Evolutionary conservation across 2,113 vertebrate species (phyloP).

Genomic region (Podarcis raffonei): DNA sequence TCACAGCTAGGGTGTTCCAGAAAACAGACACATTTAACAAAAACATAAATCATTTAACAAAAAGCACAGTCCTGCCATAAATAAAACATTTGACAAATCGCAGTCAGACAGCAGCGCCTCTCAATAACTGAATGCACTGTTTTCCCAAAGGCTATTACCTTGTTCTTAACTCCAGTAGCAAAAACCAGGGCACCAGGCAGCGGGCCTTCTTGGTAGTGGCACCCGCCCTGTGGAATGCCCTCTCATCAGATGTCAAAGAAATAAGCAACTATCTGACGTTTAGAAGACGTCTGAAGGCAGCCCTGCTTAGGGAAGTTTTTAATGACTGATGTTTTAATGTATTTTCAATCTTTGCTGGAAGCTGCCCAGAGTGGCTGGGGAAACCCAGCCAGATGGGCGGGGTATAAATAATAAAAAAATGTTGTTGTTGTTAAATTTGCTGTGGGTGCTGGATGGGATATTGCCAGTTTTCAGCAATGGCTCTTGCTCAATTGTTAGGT

Average conservation of each 20-base stretch:
- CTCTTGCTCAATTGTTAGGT: background rate
- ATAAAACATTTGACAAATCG: background rate
- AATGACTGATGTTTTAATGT: too few relatives aligned
- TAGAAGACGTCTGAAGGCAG: too few relatives aligned
- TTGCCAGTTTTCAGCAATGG: background rate
- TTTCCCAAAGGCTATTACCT: background rate
- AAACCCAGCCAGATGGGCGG: too few relatives aligned
- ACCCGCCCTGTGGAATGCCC: too few relatives aligned
- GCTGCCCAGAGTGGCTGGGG: too few relatives aligned
- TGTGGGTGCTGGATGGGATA: background rate
- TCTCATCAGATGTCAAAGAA: too few relatives aligned
- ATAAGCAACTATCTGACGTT: too few relatives aligned
- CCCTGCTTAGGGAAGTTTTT: too few relatives aligned
- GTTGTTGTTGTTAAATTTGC: background rate
- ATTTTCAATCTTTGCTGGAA: too few relatives aligned
- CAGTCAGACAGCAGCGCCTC: background rate
- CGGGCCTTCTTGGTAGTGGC: too few relatives aligned
- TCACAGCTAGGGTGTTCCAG: slow-evolving; percentile 12
- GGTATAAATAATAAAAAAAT: too few relatives aligned
- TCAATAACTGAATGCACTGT: background rate
- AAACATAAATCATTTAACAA: background rate
- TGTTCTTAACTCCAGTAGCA: background rate
- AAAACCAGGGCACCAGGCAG: too few relatives aligned
- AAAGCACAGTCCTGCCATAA: background rate
- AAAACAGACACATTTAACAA: background rate